Percentiles rank a stretch among this genome's conserved stretches.
Evolutionary conservation across 2,797 vertebrate genomes (phyloP).

Genomic region (Takifugu ocellatus): DNA sequence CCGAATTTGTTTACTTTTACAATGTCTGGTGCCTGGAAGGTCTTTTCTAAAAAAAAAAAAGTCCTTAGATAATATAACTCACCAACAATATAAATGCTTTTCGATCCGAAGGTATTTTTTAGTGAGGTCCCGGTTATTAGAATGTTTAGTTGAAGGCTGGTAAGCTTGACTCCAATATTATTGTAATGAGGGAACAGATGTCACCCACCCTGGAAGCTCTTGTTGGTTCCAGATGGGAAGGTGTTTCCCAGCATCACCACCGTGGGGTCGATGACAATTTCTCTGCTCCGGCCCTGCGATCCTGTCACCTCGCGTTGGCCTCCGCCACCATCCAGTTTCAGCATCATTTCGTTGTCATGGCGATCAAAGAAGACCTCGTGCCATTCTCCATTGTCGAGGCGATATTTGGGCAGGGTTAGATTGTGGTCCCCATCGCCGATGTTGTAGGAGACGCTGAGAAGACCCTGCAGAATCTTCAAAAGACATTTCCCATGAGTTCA

Average conservation of each 20-base stretch:
- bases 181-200: neutral
- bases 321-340: slow-evolving; percentile 82
- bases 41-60: neutral
- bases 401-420: slow-evolving; percentile 80
- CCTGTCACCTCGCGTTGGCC: slow-evolving; percentile 80
- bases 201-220: slow-evolving; percentile 83
- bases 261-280: slow-evolving; percentile 82
- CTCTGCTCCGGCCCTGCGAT: slow-evolving; percentile 74
- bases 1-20: neutral
- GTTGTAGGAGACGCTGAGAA: slow-evolving; percentile 82
- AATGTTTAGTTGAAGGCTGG: neutral
- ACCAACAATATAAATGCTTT: neutral
- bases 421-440: slow-evolving; percentile 85
- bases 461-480: slow-evolving; percentile 77
- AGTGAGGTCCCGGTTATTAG: neutral
- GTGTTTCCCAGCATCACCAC: slow-evolving; percentile 82
- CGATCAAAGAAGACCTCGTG: slow-evolving; percentile 82
- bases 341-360: slow-evolving; percentile 83
- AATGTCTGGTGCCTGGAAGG: slow-evolving; percentile 4
- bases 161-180: neutral
- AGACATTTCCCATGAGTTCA: neutral
- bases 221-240: slow-evolving; percentile 76
- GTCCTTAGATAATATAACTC: neutral
- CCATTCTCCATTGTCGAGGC: slow-evolving; percentile 87
- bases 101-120: neutral